Conservation (phyloP, 1,140 invertebrate species). For the Dinoponera quadriceps region DNA sequence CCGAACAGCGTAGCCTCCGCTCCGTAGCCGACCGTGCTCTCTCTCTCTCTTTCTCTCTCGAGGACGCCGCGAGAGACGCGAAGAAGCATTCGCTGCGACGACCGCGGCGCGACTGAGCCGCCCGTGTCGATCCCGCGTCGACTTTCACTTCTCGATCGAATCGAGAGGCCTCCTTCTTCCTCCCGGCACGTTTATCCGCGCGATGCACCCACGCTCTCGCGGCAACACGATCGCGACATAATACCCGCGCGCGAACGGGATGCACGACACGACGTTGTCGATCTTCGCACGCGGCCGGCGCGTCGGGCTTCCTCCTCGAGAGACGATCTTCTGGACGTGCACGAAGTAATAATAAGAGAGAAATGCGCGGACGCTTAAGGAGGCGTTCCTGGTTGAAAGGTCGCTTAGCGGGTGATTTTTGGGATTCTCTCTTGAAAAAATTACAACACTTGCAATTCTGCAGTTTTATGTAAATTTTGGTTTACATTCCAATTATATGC, state of each 20-base stretch:
- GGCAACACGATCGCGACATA: constrained; percentile 60
- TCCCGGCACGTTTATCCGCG: constrained; percentile 59
- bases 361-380: no score
- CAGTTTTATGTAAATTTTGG: no score
- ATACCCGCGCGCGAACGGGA: not conserved
- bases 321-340: constrained; percentile 1
- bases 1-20: no score
- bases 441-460: no score
- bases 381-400: no score
- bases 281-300: not conserved
- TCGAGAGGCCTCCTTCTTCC: constrained; percentile 58
- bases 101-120: constrained; percentile 52
- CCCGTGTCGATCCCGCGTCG: constrained; percentile 40
- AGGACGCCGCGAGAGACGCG: no score
- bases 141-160: constrained; percentile 73
- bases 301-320: not conserved
- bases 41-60: no score
- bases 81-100: not conserved
- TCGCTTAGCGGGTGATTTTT: no score
- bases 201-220: constrained; percentile 64
- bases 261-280: not conserved
- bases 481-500: no score
- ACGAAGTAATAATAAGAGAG: not conserved
- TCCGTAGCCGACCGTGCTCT: no score
- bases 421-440: no score